A percentile compares a stretch with the other conserved stretches of the same genome.
Evolutionary conservation across 2,888 invertebrate species (phyloP).

Genomic region (Apamea sordens): DNA sequence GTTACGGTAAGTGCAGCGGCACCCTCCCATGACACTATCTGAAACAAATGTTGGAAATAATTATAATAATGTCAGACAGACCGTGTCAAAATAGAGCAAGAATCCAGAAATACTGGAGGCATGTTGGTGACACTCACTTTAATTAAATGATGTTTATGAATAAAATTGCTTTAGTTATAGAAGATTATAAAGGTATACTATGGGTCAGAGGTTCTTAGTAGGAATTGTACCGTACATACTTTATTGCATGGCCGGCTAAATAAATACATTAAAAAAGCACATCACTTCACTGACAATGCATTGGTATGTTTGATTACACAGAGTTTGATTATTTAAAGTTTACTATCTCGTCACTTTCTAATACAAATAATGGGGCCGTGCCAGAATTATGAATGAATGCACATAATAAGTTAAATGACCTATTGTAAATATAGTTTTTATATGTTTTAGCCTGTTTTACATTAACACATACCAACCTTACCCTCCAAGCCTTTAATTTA

Average conservation of each 20-base stretch:
- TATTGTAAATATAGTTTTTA: neutral
- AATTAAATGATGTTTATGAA: neutral
- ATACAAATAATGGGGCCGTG: neutral
- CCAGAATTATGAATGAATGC: neutral
- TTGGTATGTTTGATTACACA: neutral
- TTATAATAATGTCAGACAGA: neutral
- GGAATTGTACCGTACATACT: neutral
- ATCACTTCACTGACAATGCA: neutral
- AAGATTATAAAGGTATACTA: neutral
- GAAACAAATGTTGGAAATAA: constrained; percentile 1
- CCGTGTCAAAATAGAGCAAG: neutral
- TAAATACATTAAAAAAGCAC: neutral
- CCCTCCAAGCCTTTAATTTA: neutral
- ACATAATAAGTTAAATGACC: neutral
- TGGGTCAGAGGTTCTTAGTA: neutral
- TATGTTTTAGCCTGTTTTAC: neutral
- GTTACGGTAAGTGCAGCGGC: constrained; percentile 90
- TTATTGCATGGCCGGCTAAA: neutral
- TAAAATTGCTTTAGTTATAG: neutral
- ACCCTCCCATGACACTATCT: constrained; percentile 89
- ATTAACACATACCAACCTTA: constrained; percentile 14
- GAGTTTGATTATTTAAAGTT: too few species aligned
- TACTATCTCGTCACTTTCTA: neutral
- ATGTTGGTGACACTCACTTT: neutral
- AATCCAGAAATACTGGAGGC: neutral